These are phyloP conservation scores for Corythaixoides concolor DNA, from an alignment of 2,113 vertebrate species.

Conservation along the genomic window DNA sequence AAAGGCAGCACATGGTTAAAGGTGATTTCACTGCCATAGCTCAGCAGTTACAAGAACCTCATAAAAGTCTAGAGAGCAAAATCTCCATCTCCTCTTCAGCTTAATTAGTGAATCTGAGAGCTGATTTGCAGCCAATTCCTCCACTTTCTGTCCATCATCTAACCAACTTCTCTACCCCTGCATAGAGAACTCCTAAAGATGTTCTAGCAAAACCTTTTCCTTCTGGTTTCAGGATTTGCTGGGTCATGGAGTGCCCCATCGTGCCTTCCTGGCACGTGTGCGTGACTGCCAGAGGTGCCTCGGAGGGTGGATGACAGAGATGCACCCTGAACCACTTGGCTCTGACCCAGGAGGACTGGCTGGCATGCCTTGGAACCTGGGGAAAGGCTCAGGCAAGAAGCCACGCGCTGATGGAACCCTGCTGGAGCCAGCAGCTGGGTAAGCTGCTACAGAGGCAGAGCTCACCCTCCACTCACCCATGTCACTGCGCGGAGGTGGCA, in stretches of 20 bases:
- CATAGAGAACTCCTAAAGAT: not conserved
- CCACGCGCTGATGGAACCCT: not conserved
- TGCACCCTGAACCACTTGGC: not conserved
- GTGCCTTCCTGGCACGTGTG: not conserved
- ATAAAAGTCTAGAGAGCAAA: not conserved
- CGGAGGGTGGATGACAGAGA: rapidly evolving
- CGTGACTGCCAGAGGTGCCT: not conserved
- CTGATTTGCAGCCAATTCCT: not conserved
- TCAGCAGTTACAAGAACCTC: not conserved
- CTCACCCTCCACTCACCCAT: not conserved
- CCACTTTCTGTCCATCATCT: not conserved
- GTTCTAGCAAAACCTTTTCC: not conserved
- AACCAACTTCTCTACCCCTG: not conserved
- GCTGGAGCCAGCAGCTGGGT: not conserved
- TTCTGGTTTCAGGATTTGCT: not conserved
- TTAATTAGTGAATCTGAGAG: not conserved
- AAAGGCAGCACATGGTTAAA: not conserved
- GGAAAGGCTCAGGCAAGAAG: not conserved
- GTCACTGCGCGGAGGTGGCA: not conserved
- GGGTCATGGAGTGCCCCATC: not conserved
- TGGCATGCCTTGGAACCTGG: not conserved
- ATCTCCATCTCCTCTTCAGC: not conserved
- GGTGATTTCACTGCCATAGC: not conserved
- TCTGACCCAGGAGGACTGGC: not conserved
- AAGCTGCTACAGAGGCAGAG: not conserved